phyloP scores from a whole-genome alignment of 35 echinoderm and acorn worm species.

The Heliocidaris tuberculata region DNA sequence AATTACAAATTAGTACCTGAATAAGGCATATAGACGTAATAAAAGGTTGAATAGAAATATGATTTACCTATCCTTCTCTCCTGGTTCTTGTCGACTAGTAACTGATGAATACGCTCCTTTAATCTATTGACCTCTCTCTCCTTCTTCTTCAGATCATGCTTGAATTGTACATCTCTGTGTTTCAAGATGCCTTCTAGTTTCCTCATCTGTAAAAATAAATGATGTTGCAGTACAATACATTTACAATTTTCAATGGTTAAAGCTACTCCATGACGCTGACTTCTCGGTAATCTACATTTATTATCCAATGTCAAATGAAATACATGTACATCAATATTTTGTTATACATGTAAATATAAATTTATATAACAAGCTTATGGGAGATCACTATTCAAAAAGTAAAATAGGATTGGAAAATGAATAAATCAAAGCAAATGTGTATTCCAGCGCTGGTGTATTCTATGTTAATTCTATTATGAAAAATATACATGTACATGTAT shows the following conservation, averaged over 20 bases:
- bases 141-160: conserved; percentile 98
- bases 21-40: too few species aligned
- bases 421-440: too few species aligned
- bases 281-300: neutral
- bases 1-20: too few species aligned
- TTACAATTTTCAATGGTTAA: neutral
- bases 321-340: too few species aligned
- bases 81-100: conserved; percentile 95
- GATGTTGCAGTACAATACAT: neutral
- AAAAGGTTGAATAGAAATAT: too few species aligned
- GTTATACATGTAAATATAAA: too few species aligned
- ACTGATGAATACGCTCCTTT: conserved; percentile 96
- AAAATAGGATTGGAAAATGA: too few species aligned
- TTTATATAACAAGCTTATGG: too few species aligned
- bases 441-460: too few species aligned
- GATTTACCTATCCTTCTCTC: conserved; percentile 95
- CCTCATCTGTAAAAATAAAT: conserved; percentile 59
- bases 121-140: conserved; percentile 92
- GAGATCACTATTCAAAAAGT: too few species aligned
- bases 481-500: neutral
- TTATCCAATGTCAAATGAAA: neutral
- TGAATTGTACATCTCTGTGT: conserved; percentile 87
- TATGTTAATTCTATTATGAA: neutral
- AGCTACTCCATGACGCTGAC: neutral
- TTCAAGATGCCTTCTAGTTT: conserved; percentile 86